A percentile compares a stretch with the other conserved stretches of the same genome.
phyloP scores from a whole-genome alignment of 1,140 invertebrate genomes.

The Euwallacea fornicatus region DNA sequence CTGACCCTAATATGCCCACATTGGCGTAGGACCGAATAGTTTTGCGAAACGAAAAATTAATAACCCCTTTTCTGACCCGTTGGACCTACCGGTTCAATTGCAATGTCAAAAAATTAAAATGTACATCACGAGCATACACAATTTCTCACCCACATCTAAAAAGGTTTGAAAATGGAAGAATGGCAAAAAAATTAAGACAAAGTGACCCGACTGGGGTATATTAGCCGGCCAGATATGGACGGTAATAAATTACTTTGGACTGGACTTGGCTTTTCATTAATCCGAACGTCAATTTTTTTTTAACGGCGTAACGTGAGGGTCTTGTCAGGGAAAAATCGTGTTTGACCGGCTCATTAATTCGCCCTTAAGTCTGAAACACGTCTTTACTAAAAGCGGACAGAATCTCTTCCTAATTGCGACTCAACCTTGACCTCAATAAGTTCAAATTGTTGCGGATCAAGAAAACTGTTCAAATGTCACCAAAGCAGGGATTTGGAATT shows the following conservation, averaged over 20 bases:
- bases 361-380: neutral
- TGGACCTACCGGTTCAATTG: too few relatives aligned
- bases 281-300: constrained; percentile 14
- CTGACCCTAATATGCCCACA: neutral
- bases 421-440: too few relatives aligned
- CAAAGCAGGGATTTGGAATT: constrained; percentile 1
- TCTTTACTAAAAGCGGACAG: neutral
- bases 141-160: neutral
- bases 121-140: too few relatives aligned
- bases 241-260: constrained; percentile 14
- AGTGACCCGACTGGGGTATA: neutral
- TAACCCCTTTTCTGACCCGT: too few relatives aligned
- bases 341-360: neutral
- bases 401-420: too few relatives aligned
- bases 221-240: constrained; percentile 1
- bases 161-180: neutral
- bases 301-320: neutral
- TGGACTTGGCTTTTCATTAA: constrained; percentile 23
- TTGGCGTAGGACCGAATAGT: neutral
- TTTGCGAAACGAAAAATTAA: neutral
- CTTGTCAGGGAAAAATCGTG: constrained; percentile 4
- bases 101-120: too few relatives aligned
- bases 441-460: too few relatives aligned
- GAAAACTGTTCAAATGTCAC: too few relatives aligned
- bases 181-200: constrained; percentile 10